phyloP scores from a whole-genome alignment of 2,888 invertebrate species.

The Scaptodrosophila latifasciaeformis region DNA sequence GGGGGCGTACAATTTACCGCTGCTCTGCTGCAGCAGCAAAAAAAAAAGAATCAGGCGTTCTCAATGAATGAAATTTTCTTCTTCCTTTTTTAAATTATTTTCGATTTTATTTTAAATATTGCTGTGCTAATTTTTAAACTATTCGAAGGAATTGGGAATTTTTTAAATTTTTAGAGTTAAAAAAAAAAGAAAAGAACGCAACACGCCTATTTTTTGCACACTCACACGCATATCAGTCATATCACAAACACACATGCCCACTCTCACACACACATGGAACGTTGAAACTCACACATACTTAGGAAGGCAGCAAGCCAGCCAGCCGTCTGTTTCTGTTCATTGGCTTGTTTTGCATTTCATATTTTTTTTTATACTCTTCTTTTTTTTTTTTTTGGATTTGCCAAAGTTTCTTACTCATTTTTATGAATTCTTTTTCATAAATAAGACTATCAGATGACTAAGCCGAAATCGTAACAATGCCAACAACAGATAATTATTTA shows the following conservation, averaged over 20 bases:
- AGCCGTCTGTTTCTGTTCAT: slow-evolving; percentile 20
- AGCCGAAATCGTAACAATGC: no score
- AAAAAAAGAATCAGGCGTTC: background rate
- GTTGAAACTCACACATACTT: slow-evolving; percentile 28
- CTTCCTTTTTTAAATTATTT: background rate
- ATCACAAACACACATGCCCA: no score
- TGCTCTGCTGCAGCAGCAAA: background rate
- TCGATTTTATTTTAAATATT: slow-evolving; percentile 16
- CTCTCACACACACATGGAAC: slow-evolving; percentile 33
- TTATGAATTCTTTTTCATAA: no score
- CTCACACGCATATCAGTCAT: slow-evolving; percentile 45
- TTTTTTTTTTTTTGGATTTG: no score
- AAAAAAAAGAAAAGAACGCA: no score
- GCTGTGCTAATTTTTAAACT: slow-evolving; percentile 41
- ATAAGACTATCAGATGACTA: no score
- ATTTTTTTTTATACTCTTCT: background rate
- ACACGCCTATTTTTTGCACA: slow-evolving; percentile 61
- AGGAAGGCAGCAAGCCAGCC: no score
- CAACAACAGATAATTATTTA: no score
- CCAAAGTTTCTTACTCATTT: no score
- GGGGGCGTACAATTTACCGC: background rate
- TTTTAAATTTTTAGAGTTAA: no score
- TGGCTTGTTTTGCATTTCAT: slow-evolving; percentile 58
- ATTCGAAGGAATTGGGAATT: slow-evolving; percentile 34
- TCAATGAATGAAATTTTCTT: background rate